Conservation (phyloP, 1,140 invertebrate species). For the Leptonema lineaticorne region DNA sequence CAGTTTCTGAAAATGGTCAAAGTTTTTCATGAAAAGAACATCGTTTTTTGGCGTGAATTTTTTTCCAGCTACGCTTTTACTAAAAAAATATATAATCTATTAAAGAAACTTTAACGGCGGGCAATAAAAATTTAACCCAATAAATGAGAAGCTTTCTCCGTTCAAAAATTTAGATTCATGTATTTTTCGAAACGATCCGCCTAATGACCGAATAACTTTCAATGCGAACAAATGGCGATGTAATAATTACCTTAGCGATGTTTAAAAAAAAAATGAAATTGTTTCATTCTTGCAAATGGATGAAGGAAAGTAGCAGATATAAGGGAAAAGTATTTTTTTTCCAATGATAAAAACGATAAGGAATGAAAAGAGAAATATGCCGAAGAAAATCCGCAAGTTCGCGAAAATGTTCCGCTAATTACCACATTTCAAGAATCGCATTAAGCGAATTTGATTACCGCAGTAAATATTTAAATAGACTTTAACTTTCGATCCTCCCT, state of each 20-base stretch:
- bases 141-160: neutral
- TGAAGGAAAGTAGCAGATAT: no score
- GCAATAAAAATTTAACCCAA: slow-evolving; percentile 2
- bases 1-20: no score
- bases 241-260: slow-evolving; percentile 12
- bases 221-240: slow-evolving; percentile 16
- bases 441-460: slow-evolving; percentile 13
- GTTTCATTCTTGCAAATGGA: no score
- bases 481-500: neutral
- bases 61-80: no score
- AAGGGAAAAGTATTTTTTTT: no score
- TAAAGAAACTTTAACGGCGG: slow-evolving; percentile 13
- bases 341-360: no score
- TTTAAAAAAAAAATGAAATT: slow-evolving; percentile 16
- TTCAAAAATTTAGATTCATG: slow-evolving; percentile 10
- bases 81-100: neutral
- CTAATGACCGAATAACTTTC: slow-evolving; percentile 18
- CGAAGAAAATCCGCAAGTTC: neutral
- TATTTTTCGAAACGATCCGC: slow-evolving; percentile 1
- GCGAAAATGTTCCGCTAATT: slow-evolving; percentile 16
- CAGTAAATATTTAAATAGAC: slow-evolving; percentile 17
- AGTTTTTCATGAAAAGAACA: no score
- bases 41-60: no score
- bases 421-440: neutral
- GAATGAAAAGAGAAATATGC: neutral